Evolutionary conservation across 1,140 invertebrate species (phyloP), one percentile per base, ranked within the genome.

Genomic region (Rhyzopertha dominica): DNA sequence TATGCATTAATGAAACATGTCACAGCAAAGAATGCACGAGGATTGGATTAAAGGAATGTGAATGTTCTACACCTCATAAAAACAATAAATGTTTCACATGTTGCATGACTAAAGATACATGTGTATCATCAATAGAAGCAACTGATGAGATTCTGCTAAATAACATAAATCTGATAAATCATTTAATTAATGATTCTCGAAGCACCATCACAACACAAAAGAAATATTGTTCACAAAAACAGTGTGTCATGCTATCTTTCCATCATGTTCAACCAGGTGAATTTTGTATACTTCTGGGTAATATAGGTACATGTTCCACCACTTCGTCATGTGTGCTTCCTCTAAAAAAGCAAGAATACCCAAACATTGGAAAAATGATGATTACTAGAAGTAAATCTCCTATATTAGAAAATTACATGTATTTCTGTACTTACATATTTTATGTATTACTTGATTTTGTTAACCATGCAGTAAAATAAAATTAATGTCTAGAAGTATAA

Each of bases 11-110:
- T 2, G 12, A 35, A n/a, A 32, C 34, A 43, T 43, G 42, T 17
- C 42, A 43, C 17, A 43, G 42, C 26, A 17, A 18, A 14, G 42
- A 43, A 35, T 43, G 42, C n/a, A 43, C 42, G 10, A 22, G 42
- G 28, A 25, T 43, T 17, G 42, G 42, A n/a, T 30, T 43, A 13
- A 25, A 14, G 13, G 31, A 43, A 20, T 43, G 42, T 23, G 17
- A n/a, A 3, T 43, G 42, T 25, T n/a, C n/a, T n/a, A n/a, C n/a
- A n/a, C 22, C 22, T 2, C 3, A 35, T 8, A 5, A 10, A 18
- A 12, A 1, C 1, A 13, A 14, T 10, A 9, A 7, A 10, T 24
- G 4, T 18, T 26, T 30, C 13, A 24, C 22, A 4, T 43, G 42
- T 25, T 43, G 42, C 10, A 18, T 31, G 17, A 24, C 12, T 13